A percentile compares a stretch with the other conserved stretches of the same genome.
phyloP scores from a whole-genome alignment of 2,888 invertebrate genomes.

The Hypselothyrea guttata region DNA sequence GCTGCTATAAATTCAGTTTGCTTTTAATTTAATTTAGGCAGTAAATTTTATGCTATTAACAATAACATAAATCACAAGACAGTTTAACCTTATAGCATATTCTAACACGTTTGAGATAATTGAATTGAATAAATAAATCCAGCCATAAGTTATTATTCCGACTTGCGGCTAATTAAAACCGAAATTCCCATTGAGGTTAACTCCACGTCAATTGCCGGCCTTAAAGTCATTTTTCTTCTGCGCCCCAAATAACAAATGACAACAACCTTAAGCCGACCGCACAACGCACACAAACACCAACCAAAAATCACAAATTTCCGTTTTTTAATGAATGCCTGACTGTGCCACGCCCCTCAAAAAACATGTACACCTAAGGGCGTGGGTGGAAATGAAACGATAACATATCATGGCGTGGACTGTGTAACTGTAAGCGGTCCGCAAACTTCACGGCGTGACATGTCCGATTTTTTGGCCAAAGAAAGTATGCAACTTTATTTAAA shows the following conservation, averaged over 20 bases:
- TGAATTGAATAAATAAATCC: slow-evolving; percentile 5
- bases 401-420: slow-evolving; percentile 33
- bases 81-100: neutral
- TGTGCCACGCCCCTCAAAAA: slow-evolving; percentile 15
- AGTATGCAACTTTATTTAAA: slow-evolving; percentile 70
- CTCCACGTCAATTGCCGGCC: slow-evolving; percentile 23
- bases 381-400: slow-evolving; percentile 56
- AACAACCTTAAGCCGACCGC: slow-evolving; percentile 22
- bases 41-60: no score
- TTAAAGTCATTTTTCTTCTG: slow-evolving; percentile 40
- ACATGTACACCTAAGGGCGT: slow-evolving; percentile 30
- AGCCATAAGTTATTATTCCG: slow-evolving; percentile 8
- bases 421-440: slow-evolving; percentile 45
- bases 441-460: slow-evolving; percentile 68
- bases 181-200: slow-evolving; percentile 13
- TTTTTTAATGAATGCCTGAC: slow-evolving; percentile 64
- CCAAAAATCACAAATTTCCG: slow-evolving; percentile 75
- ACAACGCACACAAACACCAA: slow-evolving; percentile 44
- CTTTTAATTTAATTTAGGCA: neutral
- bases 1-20: no score
- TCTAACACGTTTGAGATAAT: neutral
- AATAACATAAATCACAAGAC: slow-evolving; percentile 5
- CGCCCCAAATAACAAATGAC: slow-evolving; percentile 27
- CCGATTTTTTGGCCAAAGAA: slow-evolving; percentile 47
- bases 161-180: slow-evolving; percentile 36